A percentile compares a stretch with the other conserved stretches of the same genome.
Conservation (phyloP, 1,140 invertebrate species). For the Ceratina calcarata region DNA sequence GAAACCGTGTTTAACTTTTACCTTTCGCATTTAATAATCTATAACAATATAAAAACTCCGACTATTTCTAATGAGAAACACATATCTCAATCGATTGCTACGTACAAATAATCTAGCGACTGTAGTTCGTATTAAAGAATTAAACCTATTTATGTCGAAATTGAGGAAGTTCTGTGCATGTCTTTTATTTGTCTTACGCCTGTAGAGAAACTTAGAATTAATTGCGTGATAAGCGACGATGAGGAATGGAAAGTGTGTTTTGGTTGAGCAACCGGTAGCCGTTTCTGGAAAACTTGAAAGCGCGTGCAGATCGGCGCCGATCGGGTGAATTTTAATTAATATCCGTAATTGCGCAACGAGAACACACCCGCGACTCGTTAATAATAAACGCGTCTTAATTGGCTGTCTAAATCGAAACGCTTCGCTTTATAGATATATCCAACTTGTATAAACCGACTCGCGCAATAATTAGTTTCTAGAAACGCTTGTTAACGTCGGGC, state of each 20-base stretch:
- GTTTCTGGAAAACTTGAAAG: slow-evolving; percentile 20
- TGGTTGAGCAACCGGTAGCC: slow-evolving; percentile 39
- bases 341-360: slow-evolving; percentile 26
- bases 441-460: background rate
- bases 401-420: background rate
- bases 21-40: background rate
- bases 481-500: background rate
- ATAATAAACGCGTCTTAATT: background rate
- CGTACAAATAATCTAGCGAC: too few species aligned
- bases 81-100: too few species aligned
- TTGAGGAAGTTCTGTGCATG: too few species aligned
- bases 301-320: background rate
- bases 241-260: slow-evolving; percentile 63
- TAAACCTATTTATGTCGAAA: too few species aligned
- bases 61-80: too few species aligned
- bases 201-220: slow-evolving; percentile 33
- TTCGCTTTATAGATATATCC: background rate
- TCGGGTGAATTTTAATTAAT: slow-evolving; percentile 31
- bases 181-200: too few species aligned
- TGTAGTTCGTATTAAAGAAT: too few species aligned
- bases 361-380: background rate
- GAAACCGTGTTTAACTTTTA: background rate
- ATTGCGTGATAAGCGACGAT: slow-evolving; percentile 56
- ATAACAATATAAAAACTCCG: too few species aligned
- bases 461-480: slow-evolving; percentile 7